Evolutionary conservation across 2,113 vertebrate species (phyloP), one percentile per base, ranked within the genome.

Genomic region (Melospiza melodia): DNA sequence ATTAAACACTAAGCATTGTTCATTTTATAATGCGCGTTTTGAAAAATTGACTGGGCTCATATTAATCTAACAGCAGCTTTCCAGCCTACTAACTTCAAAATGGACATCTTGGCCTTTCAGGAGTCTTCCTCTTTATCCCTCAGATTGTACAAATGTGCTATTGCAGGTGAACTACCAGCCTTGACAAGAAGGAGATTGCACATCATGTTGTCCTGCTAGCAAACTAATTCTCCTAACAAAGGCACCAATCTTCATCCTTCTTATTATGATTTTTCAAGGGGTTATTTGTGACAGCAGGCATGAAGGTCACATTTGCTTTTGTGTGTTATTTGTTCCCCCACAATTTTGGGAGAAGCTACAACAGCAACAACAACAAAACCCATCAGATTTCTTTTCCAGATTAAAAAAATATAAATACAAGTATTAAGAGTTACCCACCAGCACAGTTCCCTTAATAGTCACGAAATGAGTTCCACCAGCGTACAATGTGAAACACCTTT

Each of bases 31-130:
- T 16, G 19, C 63, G 33, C 30, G 37, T 74, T 94, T 93, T 74
- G 67, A 85, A 93, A 94, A 90, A 71, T 48, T 57, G 58, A 41
- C 69, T 51, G 83, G 81, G 46, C 33, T 90, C 30, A 15, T 86
- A 76, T 59, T 85, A 93, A 88, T 85, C 51, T 80, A 83, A 78
- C 44, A 35, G 46, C 75, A 95, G 46, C 39, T 93, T 93, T 95
- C 78, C 78, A 93, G 58, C 58, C 67, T 74, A 82, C 79, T 73
- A 80, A n/a, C 59, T 85, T 80, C 55, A 66, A 80, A 93, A 90
- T 85, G 46, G 31, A 33, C 41, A 85, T 62, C 81, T 58, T 89
- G 74, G 74, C 74, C 84, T 95, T 93, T 73, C 1, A 2, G 30
- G 81, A 84, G 44, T 35, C 71, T 44, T 48, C 46, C 52, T 85